Evolutionary conservation across 2,113 vertebrate species (phyloP), one percentile per base, ranked within the genome.

Genomic region (Opisthocomus hoazin): DNA sequence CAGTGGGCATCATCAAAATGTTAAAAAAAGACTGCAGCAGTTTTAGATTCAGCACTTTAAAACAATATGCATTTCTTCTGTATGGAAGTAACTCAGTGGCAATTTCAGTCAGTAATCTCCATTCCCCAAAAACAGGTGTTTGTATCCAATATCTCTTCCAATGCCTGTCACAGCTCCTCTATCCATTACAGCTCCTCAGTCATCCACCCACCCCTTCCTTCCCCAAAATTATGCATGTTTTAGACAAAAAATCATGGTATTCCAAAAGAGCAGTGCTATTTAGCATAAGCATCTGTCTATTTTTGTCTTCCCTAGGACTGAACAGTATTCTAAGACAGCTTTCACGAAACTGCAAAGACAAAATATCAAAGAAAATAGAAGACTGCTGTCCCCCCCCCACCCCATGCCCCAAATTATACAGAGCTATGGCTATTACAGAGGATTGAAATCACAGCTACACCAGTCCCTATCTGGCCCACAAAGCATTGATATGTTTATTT

Each of bases 381-480:
- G 32, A 2, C 29, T 58, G 12, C 4, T 5, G 15, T 45, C 12
- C 3, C 9, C 11, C 46, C 23, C 30, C 12, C 3, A 8, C 11
- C 46, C 23, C 30, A 64, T 32, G 5, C 8, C 11, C 7, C 4
- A 50, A 17, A 7, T 15, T 64, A 14, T 46, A 43, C 4, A 68
- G 29, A 84, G 21, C 3, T 80, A 18, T 26, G 27, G 5, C 3
- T 84, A 12, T 26, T 39, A 39, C 0, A 43, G 10, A 76, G 4
- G 9, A 18, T 39, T 43, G 24, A 93, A 91, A 53, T 76, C 57
- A 5, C 20, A 54, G 2, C 1, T 36, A 5, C 36, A 34, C 39
- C 45, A 53, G 4, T 61, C 54, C 26, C 17, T 8, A 5, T 48
- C 48, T 89, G n/a, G 13, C 3, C 30, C 46, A 29, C 9, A 74